Base-by-base conservation (phyloP, 2,113 vertebrate genomes). In the Aptenodytes forsteri region DNA sequence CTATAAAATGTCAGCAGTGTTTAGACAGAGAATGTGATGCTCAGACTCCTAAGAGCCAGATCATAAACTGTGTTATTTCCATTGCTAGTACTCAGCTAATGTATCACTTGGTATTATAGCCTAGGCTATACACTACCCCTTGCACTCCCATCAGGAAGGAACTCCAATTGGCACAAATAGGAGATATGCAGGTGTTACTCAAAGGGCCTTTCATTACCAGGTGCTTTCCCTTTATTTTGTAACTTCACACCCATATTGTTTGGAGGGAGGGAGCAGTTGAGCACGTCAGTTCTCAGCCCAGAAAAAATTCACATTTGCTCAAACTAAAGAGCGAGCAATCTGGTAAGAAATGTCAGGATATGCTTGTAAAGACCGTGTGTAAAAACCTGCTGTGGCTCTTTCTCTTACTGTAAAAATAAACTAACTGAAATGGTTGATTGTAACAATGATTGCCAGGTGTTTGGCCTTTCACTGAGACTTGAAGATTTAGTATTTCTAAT, bases 261-360 rank as follows among this genome's bases (percentile, higher is more conserved):
- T 23, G 10, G n/a, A 50, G 40, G 52, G 30, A 50, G 4, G 5
- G 34, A 66, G 27, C 13, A 29, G 32, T 11, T 62, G 42, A 29
- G 22, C 22, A 80, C 1, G 0, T 36, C 46, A 76, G 11, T 66
- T 88, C 32, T 76, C 56, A 88, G 29, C 18, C 18, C 7, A 10
- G 42, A 69, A 84, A 76, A 84, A 66, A 49, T 0, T n/a, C 13
- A 11, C 13, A 18, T 70, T 73, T 78, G 7, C 32, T 90, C 6
- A 11, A 75, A 66, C 18, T 30, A 26, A 50, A 66, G 9, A 79
- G 13, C 0, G 0, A 90, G 23, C 20, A 56, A 56, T 36, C 56
- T 58, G 32, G 20, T 79, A 78, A 84, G 47, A 87, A 93, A 71
- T 87, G 21, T 58, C 65, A 78, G 27, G 47, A 23, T 26, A 25